Evolutionary conservation across 1,140 invertebrate genomes (phyloP), one percentile per base, ranked within the genome.

Genomic region (Drosophila nannoptera): DNA sequence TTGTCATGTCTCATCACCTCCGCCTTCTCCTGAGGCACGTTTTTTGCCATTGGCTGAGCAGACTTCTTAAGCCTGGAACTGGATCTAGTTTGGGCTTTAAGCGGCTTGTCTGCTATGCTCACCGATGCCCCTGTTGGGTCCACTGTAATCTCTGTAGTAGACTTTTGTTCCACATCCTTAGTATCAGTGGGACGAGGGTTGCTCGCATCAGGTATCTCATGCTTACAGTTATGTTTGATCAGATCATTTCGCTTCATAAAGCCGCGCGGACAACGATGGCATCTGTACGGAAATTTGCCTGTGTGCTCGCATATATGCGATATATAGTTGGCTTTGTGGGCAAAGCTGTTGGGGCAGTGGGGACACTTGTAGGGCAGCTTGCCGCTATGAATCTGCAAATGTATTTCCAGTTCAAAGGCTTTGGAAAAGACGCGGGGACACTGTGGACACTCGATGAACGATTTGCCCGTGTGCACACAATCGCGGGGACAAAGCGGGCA

Each of bases 241-340:
- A 66, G 46, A 22, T 66, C 46, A 3, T 7, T 9, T 11, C 38
- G n/a, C 31, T 42, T 59, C 64, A 60, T 66, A 7, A 60, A 66
- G 2, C 55, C 64, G 5, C 42, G 36, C 14, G 46, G 1, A 12
- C 64, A 68, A 4, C 48, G 5, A 8, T 14, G 11, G 43, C 65
- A 68, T 12, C 40, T 69, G 31, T 42, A 22, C 2, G 50, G 59
- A 35, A 54, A 68, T 0, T 53, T 14, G 4, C 60, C 50, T 6
- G 66, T 62, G 14, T 69, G 66, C 43, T 69, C 66, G 5, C 8
- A 46, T 0, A 63, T 38, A 11, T 69, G 66, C 6, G 66, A 14
- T n/a, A 49, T 29, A 7, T 14, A 63, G 7, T 42, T 55, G 0
- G 59, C n/a, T 42, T 69, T 69, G 16, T 69, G 66, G 4, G 66